Evolutionary conservation across 2,888 invertebrate species (phyloP).

Genomic region (Pseudoips prasinana): DNA sequence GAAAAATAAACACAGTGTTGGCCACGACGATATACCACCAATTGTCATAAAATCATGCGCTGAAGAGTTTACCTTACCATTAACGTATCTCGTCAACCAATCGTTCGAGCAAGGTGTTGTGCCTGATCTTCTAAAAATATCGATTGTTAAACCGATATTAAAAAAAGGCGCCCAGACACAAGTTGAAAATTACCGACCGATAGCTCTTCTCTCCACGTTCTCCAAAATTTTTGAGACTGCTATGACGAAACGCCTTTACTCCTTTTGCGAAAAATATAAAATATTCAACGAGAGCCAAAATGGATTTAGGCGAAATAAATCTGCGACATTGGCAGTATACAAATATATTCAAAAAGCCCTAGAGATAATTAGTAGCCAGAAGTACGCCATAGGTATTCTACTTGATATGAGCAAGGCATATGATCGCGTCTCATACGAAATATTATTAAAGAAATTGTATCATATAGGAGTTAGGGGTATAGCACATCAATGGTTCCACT

Average conservation of each 20-base stretch:
- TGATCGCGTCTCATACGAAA: slow-evolving; percentile 18
- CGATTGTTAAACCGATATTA: slow-evolving; percentile 12
- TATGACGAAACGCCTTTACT: slow-evolving; percentile 7
- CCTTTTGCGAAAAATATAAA: slow-evolving; percentile 9
- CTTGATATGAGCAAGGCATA: slow-evolving; percentile 29
- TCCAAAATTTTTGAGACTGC: slow-evolving; percentile 12
- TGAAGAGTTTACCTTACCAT: slow-evolving; percentile 1
- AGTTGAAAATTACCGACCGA: slow-evolving; percentile 2
- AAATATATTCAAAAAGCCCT: slow-evolving; percentile 11
- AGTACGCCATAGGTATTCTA: slow-evolving; percentile 18
- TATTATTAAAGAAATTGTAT: slow-evolving; percentile 14
- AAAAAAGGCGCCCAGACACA: slow-evolving; percentile 10
- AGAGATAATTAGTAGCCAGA: slow-evolving; percentile 9
- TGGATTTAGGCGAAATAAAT: slow-evolving; percentile 10
- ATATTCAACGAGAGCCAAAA: slow-evolving; percentile 8
- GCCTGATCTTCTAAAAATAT: slow-evolving; percentile 12
- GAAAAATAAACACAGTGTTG: slow-evolving; percentile 6
- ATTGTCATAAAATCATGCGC: slow-evolving; percentile 9
- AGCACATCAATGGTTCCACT: slow-evolving; percentile 13
- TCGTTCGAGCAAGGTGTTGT: slow-evolving; percentile 7
- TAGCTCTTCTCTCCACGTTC: slow-evolving; percentile 6
- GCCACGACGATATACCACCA: slow-evolving; percentile 9
- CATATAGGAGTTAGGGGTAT: slow-evolving; percentile 16
- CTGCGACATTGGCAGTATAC: slow-evolving; percentile 14
- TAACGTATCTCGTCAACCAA: slow-evolving; percentile 12